Evolutionary conservation across 64 coral and sea anemone genomes (phyloP).

Genomic region (Astreopora myriophthalma): DNA sequence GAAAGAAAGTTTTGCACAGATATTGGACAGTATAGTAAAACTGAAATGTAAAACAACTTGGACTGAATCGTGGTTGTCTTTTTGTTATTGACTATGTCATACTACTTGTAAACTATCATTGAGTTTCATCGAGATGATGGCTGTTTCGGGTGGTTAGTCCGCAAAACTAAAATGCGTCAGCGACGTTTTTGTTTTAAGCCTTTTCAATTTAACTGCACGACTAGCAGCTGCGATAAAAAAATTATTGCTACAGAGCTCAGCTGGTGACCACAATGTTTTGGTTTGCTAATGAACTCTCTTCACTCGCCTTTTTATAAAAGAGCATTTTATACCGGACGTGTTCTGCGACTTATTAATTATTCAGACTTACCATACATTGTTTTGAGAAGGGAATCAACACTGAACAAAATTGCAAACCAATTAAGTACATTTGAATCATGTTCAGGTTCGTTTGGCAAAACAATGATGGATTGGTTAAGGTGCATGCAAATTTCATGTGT

Average conservation of each 20-base stretch:
- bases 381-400: conserved; percentile 15
- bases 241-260: conserved; percentile 32
- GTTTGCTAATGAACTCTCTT: conserved; percentile 20
- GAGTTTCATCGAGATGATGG: not conserved
- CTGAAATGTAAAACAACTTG: not conserved
- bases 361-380: conserved; percentile 1
- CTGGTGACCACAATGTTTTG: conserved; percentile 50
- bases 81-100: no score
- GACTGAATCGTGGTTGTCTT: not conserved
- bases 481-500: not conserved
- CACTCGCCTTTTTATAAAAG: conserved; percentile 30
- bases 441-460: not conserved
- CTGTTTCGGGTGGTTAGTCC: not conserved
- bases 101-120: no score
- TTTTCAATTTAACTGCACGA: not conserved
- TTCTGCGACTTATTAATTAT: conserved; percentile 33
- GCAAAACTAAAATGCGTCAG: not conserved
- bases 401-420: not conserved
- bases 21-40: not conserved
- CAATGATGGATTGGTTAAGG: not conserved
- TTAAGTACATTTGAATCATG: not conserved
- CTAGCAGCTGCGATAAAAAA: conserved; percentile 14
- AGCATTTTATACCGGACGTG: conserved; percentile 38
- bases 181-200: not conserved
- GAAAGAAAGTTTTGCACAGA: not conserved